Base-by-base conservation (phyloP, 2,888 invertebrate genomes). In the Coelinius sp. region DNA sequence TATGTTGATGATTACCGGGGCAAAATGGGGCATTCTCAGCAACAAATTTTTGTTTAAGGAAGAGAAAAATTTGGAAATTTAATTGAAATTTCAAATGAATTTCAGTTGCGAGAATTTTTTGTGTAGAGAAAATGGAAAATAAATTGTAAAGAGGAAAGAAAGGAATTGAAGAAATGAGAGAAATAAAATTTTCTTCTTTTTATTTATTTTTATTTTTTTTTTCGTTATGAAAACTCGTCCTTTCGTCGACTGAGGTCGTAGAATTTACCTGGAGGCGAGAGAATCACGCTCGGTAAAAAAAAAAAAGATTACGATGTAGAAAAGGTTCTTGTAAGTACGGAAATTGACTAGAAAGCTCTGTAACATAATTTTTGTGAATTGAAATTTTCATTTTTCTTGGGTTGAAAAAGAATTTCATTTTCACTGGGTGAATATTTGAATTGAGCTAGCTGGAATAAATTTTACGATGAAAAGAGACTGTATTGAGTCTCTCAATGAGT, bases 231-330 rank as follows among this genome's bases (percentile, higher is more conserved):
- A 31, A 59, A 17, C 20, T 14, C 27, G 8, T 53, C 53, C 53
- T 53, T 6, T 17, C 27, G 27, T n/a, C 56, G 27, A 56, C 56
- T 27, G 25, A 20, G 59, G 35, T 59, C 59, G 59, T 59, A 59
- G 31, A 59, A 35, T 59, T 14, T 35, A 59, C 59, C 59, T 35
- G 59, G 17, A 59, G 59, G 59, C 59, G 59, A 59, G 59, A 59
- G 31, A 59, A 59, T 35, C 35, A 35, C 59, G 35, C 59, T 59
- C 35, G 31, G 31, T 8, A 31, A 25, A 59, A 59, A 25, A 59
- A 59, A 25, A 35, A 14, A 31, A 59, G 31, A 35, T 31, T 20
- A 35, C 7, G 59, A 35, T 31, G 35, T 35, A 20, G 59, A 35
- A 59, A 59, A 35, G 20, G 31, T 59, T 17, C 31, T 35, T 59